Percentiles rank a stretch among this genome's conserved stretches.
Conservation (phyloP, 2,797 vertebrate species). For the Morelia viridis region DNA sequence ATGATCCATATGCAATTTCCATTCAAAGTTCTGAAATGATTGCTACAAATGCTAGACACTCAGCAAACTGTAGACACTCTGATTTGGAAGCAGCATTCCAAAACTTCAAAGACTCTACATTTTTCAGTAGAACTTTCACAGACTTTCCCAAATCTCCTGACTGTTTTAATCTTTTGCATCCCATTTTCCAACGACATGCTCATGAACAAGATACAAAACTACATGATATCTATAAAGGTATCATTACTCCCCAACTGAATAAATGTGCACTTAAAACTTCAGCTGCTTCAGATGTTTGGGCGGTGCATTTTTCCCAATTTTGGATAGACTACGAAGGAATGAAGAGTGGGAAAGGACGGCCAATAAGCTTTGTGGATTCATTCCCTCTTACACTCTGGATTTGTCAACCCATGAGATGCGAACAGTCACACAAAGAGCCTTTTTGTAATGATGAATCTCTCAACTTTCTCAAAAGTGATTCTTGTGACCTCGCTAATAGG, state of each 20-base stretch:
- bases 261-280: slow-evolving; percentile 85
- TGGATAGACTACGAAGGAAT: slow-evolving; percentile 96
- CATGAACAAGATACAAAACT: slow-evolving; percentile 93
- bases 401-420: slow-evolving; percentile 85
- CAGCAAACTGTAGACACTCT: slow-evolving; percentile 87
- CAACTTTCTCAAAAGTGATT: slow-evolving; percentile 82
- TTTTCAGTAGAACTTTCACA: slow-evolving; percentile 84
- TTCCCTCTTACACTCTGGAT: slow-evolving; percentile 95
- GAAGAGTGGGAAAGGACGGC: slow-evolving; percentile 86
- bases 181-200: slow-evolving; percentile 91
- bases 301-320: slow-evolving; percentile 93
- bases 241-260: slow-evolving; percentile 79
- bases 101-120: slow-evolving; percentile 87
- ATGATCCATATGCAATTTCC: slow-evolving; percentile 89
- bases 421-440: slow-evolving; percentile 81
- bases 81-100: slow-evolving; percentile 91
- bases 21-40: slow-evolving; percentile 98
- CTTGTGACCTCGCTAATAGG: slow-evolving; percentile 81
- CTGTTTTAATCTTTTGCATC: slow-evolving; percentile 82
- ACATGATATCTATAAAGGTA: slow-evolving; percentile 90
- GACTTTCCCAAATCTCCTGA: slow-evolving; percentile 77
- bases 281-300: slow-evolving; percentile 91
- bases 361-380: slow-evolving; percentile 91
- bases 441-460: slow-evolving; percentile 54
- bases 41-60: slow-evolving; percentile 92